phyloP scores from a whole-genome alignment of 2,888 invertebrate species.

The Drosophila subsilvestris region DNA sequence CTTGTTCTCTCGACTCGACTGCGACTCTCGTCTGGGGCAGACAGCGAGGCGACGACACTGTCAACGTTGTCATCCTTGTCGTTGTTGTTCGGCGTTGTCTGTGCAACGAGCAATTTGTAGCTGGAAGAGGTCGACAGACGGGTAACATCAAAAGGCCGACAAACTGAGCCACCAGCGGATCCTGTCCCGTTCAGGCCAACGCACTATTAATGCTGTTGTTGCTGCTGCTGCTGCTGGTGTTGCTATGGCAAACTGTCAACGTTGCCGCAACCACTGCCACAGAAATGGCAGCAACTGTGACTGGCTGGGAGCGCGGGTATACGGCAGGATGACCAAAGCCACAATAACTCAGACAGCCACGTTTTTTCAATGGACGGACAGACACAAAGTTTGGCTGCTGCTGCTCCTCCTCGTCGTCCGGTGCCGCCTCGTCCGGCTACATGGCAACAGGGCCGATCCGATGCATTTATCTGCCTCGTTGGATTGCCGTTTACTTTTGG shows the following conservation, averaged over 20 bases:
- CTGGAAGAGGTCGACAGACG: conserved; percentile 44
- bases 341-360: conserved; percentile 70
- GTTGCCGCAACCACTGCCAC: conserved; percentile 35
- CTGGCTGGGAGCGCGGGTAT: conserved; percentile 4
- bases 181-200: conserved; percentile 28
- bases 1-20: conserved; percentile 6
- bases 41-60: conserved; percentile 42
- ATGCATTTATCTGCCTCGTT: conserved; percentile 56
- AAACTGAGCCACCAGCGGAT: conserved; percentile 61
- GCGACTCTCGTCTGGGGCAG: conserved; percentile 22
- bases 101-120: conserved; percentile 56
- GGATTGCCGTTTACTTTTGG: conserved; percentile 58
- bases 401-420: conserved; percentile 10
- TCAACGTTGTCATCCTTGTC: conserved; percentile 28
- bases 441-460: conserved; percentile 28
- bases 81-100: conserved; percentile 28
- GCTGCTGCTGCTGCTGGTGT: background rate
- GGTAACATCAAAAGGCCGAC: conserved; percentile 73
- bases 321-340: conserved; percentile 59
- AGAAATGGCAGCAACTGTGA: conserved; percentile 1
- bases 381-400: conserved; percentile 29
- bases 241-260: conserved; percentile 49
- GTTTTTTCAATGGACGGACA: background rate
- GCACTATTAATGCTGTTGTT: conserved; percentile 25
- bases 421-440: conserved; percentile 34